phyloP scores from a whole-genome alignment of 2,113 vertebrate genomes.

The Ctenodactylus gundi region DNA sequence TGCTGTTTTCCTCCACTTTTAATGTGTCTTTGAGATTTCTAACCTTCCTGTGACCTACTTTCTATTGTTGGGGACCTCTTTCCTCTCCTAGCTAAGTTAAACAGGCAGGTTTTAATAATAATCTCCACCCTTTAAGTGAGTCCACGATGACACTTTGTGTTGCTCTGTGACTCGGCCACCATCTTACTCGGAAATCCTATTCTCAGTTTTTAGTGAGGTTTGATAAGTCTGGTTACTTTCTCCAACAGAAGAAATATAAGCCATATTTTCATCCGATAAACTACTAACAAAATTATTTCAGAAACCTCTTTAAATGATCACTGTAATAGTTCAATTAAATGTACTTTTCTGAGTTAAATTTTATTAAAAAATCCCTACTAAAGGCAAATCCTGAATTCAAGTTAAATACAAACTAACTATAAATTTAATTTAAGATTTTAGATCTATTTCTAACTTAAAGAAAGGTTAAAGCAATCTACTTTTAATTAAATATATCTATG shows the following conservation, averaged over 20 bases:
- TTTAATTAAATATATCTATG: constrained; percentile 84
- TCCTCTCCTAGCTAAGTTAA: too few relatives aligned
- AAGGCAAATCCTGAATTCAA: constrained; percentile 64
- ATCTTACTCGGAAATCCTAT: too few relatives aligned
- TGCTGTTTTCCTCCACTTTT: too few relatives aligned
- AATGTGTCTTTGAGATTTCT: too few relatives aligned
- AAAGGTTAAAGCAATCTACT: constrained; percentile 82
- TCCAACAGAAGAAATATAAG: constrained; percentile 2
- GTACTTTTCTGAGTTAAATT: constrained; percentile 9
- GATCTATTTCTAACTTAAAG: constrained; percentile 77
- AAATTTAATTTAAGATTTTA: constrained; percentile 80
- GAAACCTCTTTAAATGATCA: constrained; percentile 41
- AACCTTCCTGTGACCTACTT: too few relatives aligned
- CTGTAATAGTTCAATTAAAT: constrained; percentile 52
- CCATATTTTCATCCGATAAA: constrained; percentile 7
- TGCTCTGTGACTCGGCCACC: too few relatives aligned
- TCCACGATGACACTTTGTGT: too few relatives aligned
- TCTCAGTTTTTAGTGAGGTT: constrained; percentile 7
- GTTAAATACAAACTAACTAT: constrained; percentile 77
- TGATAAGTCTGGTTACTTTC: constrained; percentile 15
- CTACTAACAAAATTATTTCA: constrained; percentile 53
- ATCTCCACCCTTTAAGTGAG: too few relatives aligned
- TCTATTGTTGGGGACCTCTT: too few relatives aligned
- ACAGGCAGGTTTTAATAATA: too few relatives aligned
- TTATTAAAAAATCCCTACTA: constrained; percentile 69